Base-by-base conservation (phyloP, 2,797 vertebrate species). In the Trichosurus vulpecula region DNA sequence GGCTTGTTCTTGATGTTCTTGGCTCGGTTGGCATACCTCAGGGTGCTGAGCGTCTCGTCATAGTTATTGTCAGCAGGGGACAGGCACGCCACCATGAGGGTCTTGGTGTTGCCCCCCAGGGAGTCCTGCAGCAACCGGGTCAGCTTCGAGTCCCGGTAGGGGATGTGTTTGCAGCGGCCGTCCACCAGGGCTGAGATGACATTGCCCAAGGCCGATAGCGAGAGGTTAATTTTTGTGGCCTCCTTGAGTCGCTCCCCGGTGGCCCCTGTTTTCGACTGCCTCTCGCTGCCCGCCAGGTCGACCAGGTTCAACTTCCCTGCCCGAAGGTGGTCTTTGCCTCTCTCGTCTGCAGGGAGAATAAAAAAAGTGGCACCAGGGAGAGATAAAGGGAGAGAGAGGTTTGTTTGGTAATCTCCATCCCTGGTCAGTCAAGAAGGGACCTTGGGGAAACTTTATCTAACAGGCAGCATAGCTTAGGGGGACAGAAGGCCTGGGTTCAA, bases 211-310 rank as follows among this genome's bases (percentile, higher is more conserved):
- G 99, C 99, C 0, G 99, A 99, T 87, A 99, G 99, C 0, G 99
- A 99, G 27, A 99, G 98, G 98, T 99, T 99, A 98, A 99, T 99
- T 98, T 99, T 99, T 93, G 99, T 99, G 98, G 99, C 99, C 95
- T 99, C 99, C 0, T 99, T 99, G 92, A 99, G 99, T 0, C 98
- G 98, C 95, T 99, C 99, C 0, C 99, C 99, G 0, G 98, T 99
- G 14, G 99, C 99, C 0, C 99, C 99, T 0, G 99, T 99, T 98
- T 99, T 99, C n/a, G 99, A 99, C 98, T 99, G 99, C 29, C 99
- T 99, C 97, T 99, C 99, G 0, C 99, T 99, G 95, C 99, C 99
- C 0, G 99, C 99, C 97, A 99, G 98, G 97, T 99, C 99, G 90
- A 99, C 99, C 3, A 99, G 98, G 98, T 99, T 99, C 93, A 99